Conservation (phyloP, 2,888 invertebrate species). For the Troides helena region DNA sequence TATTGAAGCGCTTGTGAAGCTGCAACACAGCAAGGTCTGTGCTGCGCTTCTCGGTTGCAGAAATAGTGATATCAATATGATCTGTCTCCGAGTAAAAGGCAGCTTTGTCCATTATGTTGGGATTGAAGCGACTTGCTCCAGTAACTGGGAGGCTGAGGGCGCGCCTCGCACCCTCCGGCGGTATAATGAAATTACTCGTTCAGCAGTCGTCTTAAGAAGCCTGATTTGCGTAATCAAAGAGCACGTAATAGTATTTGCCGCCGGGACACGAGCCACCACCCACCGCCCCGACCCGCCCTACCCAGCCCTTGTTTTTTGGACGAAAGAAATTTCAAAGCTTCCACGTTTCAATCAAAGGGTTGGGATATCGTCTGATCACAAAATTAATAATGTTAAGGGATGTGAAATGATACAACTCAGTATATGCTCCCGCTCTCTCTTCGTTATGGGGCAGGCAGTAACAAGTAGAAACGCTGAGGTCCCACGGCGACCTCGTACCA, state of each 20-base stretch:
- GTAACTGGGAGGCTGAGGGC: slow-evolving; percentile 17
- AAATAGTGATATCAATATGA: too few relatives aligned
- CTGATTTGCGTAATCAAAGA: slow-evolving; percentile 73
- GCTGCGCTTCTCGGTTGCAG: too few relatives aligned
- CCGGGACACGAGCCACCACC: slow-evolving; percentile 30
- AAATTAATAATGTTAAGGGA: background rate
- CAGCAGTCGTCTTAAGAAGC: slow-evolving; percentile 57
- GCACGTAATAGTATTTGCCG: slow-evolving; percentile 43
- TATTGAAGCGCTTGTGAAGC: too few relatives aligned
- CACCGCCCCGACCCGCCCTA: slow-evolving; percentile 27
- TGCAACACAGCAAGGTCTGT: too few relatives aligned
- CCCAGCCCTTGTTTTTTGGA: background rate
- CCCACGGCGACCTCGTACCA: too few relatives aligned
- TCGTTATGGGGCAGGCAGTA: background rate
- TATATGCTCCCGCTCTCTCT: background rate
- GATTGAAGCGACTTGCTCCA: slow-evolving; percentile 14
- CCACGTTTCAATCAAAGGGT: slow-evolving; percentile 17
- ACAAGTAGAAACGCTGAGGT: too few relatives aligned
- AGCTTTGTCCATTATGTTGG: too few relatives aligned
- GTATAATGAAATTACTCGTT: slow-evolving; percentile 61
- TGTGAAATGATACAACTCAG: background rate
- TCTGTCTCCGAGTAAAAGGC: too few relatives aligned
- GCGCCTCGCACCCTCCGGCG: slow-evolving; percentile 34
- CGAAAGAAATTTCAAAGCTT: slow-evolving; percentile 25
- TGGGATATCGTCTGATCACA: background rate